These are phyloP conservation scores for Leptothorax acervorum DNA, from an alignment of 2,888 invertebrate species.

Conservation along the genomic window DNA sequence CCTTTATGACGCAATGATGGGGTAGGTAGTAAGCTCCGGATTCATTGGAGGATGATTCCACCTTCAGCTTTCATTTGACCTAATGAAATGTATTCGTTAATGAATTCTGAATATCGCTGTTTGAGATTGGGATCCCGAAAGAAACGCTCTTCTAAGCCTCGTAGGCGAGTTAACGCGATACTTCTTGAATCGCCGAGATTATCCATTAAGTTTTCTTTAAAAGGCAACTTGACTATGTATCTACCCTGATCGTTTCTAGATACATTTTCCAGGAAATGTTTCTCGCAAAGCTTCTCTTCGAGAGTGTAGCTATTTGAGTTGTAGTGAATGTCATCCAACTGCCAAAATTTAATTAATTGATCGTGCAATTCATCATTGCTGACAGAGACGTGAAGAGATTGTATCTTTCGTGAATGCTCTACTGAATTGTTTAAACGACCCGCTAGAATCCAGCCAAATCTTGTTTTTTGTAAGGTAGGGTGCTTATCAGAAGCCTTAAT, in stretches of 20 bases:
- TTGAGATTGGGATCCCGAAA: not conserved
- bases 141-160: not conserved
- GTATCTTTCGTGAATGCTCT: too few relatives aligned
- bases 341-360: not conserved
- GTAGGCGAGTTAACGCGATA: not conserved
- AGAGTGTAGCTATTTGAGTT: not conserved
- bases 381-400: not conserved
- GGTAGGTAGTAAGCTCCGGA: not conserved
- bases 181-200: not conserved
- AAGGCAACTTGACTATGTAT: not conserved
- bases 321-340: not conserved
- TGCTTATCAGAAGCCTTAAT: not conserved
- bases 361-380: not conserved
- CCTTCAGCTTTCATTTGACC: not conserved
- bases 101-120: not conserved
- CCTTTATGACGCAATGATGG: not conserved
- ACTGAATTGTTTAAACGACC: not conserved
- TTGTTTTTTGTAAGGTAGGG: not conserved
- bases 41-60: not conserved
- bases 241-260: not conserved
- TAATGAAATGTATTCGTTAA: not conserved
- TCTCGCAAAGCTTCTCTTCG: not conserved
- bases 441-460: not conserved
- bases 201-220: rapidly evolving
- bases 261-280: not conserved